phyloP scores from a whole-genome alignment of 2,888 invertebrate species.

The Eristalinus sepulchralis region DNA sequence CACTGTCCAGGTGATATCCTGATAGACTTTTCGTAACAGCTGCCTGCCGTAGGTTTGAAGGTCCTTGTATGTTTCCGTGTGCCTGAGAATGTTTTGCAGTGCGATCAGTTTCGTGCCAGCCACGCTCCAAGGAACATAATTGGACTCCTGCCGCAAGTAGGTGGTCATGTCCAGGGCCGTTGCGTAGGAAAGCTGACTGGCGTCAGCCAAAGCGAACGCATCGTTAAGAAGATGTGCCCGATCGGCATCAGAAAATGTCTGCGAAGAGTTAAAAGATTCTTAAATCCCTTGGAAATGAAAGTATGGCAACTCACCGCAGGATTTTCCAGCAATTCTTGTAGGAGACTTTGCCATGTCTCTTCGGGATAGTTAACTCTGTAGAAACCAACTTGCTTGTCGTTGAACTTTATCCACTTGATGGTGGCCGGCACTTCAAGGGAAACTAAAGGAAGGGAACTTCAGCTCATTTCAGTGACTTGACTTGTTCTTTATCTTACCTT shows the following conservation, averaged over 20 bases:
- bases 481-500: background rate
- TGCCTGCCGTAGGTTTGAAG: conserved; percentile 84
- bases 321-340: conserved; percentile 76
- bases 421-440: conserved; percentile 80
- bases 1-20: conserved; percentile 85
- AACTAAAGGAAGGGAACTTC: conserved; percentile 15
- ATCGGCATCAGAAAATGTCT: conserved; percentile 84
- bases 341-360: conserved; percentile 83
- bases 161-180: conserved; percentile 86
- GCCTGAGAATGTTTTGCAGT: conserved; percentile 82
- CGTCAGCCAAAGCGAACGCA: conserved; percentile 89
- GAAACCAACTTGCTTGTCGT: conserved; percentile 90
- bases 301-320: background rate
- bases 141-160: conserved; percentile 85
- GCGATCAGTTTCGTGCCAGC: conserved; percentile 82
- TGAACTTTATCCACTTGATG: conserved; percentile 89
- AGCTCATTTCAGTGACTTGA: background rate
- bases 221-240: conserved; percentile 90
- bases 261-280: background rate
- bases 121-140: conserved; percentile 89
- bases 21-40: conserved; percentile 83
- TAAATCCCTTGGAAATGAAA: background rate
- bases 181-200: conserved; percentile 85
- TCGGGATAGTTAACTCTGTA: conserved; percentile 91
- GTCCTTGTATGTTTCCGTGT: conserved; percentile 81